Conservation (phyloP, 1,140 invertebrate species). For the Leptinotarsa defecta region DNA sequence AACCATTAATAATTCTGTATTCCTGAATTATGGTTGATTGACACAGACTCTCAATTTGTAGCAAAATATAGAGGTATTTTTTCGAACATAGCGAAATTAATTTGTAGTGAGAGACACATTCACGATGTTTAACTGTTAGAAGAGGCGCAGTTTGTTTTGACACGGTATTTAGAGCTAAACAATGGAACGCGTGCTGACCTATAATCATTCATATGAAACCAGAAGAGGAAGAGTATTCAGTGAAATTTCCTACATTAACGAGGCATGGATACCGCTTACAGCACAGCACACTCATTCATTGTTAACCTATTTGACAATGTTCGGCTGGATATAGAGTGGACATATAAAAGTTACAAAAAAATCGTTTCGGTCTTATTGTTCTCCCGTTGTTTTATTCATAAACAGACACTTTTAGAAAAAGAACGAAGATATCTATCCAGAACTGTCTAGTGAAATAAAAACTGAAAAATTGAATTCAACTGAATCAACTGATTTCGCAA, state of each 20-base stretch:
- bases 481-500: too few species aligned
- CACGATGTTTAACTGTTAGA: slow-evolving; percentile 15
- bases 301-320: slow-evolving; percentile 1
- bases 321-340: neutral
- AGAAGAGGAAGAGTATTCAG: slow-evolving; percentile 37
- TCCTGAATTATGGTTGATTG: too few species aligned
- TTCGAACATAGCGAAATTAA: too few species aligned
- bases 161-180: slow-evolving; percentile 39
- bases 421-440: too few species aligned
- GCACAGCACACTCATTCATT: neutral
- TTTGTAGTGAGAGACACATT: neutral
- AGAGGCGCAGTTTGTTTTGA: slow-evolving; percentile 13
- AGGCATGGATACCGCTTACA: neutral
- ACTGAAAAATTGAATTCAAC: too few species aligned
- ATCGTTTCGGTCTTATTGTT: too few species aligned
- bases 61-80: too few species aligned
- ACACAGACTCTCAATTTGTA: too few species aligned
- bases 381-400: too few species aligned
- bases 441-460: too few species aligned
- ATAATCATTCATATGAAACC: slow-evolving; percentile 43
- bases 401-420: too few species aligned
- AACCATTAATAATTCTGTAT: too few species aligned
- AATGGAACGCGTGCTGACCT: slow-evolving; percentile 41
- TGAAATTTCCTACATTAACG: slow-evolving; percentile 2
- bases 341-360: neutral